Conservation (phyloP, 2,888 invertebrate genomes). For the Serrognathus titanus region DNA sequence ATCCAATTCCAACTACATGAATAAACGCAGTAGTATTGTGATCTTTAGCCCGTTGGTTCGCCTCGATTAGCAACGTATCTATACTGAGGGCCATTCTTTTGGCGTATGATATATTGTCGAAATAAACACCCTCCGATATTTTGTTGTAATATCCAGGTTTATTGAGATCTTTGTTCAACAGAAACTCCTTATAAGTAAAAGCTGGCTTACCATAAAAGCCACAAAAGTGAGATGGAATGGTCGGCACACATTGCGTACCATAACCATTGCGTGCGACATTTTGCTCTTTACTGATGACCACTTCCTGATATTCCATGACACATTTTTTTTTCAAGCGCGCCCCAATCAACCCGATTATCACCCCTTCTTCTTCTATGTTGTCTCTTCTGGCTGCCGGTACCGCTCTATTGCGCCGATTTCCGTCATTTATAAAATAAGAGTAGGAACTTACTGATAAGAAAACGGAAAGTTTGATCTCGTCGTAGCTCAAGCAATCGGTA, state of each 20-base stretch:
- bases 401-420: slow-evolving; percentile 54
- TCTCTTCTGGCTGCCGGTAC: slow-evolving; percentile 48
- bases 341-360: slow-evolving; percentile 54
- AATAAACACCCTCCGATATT: slow-evolving; percentile 31
- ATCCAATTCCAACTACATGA: slow-evolving; percentile 42
- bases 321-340: slow-evolving; percentile 53
- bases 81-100: slow-evolving; percentile 43
- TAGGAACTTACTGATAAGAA: slow-evolving; percentile 59
- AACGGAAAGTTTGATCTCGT: slow-evolving; percentile 61
- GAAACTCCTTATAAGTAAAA: slow-evolving; percentile 10
- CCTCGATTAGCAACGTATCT: slow-evolving; percentile 47
- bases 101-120: slow-evolving; percentile 46
- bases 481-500: slow-evolving; percentile 59
- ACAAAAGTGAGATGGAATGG: slow-evolving; percentile 3
- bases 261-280: slow-evolving; percentile 13
- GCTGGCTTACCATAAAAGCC: slow-evolving; percentile 11
- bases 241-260: slow-evolving; percentile 3
- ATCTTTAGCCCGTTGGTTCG: slow-evolving; percentile 45
- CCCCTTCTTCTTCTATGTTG: slow-evolving; percentile 46
- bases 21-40: slow-evolving; percentile 46
- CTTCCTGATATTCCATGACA: slow-evolving; percentile 62
- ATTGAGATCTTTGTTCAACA: slow-evolving; percentile 2
- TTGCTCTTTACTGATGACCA: slow-evolving; percentile 38
- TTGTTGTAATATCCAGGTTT: slow-evolving; percentile 14
- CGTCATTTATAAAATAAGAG: slow-evolving; percentile 60